A percentile compares a stretch with the other conserved stretches of the same genome.
Conservation (phyloP, 2,113 vertebrate genomes). For the Oncorhynchus kisutch region DNA sequence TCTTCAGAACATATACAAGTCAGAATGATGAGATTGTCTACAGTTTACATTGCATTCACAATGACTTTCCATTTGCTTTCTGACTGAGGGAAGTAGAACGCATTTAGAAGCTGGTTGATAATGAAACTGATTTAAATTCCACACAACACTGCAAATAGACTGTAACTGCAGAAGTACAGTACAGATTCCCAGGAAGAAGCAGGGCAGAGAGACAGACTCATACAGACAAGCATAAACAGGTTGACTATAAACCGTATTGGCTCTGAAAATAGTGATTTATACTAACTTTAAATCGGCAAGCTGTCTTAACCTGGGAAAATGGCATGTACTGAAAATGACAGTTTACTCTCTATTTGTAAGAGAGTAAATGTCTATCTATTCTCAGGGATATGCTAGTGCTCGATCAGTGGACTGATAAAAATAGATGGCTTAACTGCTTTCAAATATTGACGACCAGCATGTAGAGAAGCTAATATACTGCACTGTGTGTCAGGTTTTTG, state of each 20-base stretch:
- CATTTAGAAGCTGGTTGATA: neutral
- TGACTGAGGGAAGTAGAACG: neutral
- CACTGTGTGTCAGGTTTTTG: too few species aligned
- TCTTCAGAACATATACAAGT: too few species aligned
- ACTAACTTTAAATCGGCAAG: neutral
- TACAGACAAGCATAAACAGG: neutral
- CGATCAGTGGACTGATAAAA: too few species aligned
- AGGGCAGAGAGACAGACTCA: neutral
- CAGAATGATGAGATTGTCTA: neutral
- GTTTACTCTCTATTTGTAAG: neutral
- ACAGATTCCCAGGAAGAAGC: neutral
- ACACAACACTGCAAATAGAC: neutral
- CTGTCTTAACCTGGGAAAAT: neutral
- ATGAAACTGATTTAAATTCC: neutral
- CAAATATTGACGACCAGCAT: too few species aligned
- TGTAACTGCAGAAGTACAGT: neutral
- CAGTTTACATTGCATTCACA: neutral
- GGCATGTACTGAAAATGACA: neutral
- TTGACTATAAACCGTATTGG: neutral
- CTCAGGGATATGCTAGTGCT: too few species aligned
- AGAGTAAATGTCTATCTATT: too few species aligned
- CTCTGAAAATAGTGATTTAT: neutral
- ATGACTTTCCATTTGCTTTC: neutral
- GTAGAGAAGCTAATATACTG: too few species aligned
- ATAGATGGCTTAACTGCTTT: neutral